Evolutionary conservation across 2,113 vertebrate species (phyloP), one percentile per base, ranked within the genome.

Genomic region (Calyptomena viridis): DNA sequence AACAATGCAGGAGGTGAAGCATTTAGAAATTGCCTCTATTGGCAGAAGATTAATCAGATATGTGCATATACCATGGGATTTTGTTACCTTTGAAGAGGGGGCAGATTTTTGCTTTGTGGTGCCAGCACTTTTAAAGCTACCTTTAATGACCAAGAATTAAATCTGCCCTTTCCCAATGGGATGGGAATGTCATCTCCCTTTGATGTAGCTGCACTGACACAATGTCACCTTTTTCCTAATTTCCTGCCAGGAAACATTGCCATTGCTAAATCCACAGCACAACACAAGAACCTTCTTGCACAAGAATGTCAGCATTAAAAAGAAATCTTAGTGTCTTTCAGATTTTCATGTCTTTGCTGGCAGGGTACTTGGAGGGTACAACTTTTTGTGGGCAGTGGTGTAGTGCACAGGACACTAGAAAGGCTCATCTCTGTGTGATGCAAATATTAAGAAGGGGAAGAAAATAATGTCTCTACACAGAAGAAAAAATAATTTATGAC

Each of bases 401-500:
- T 82, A 89, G 90, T 49, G 69, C 95, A 75, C 35, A 76, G n/a
- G 55, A 35, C 80, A 17, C 79, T 96, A 87, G 91, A 88, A 95
- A 68, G 80, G 35, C 23, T 63, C 95, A 67, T 97, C 89, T 97
- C 95, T 95, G 78, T 93, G 72, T 87, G 95, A 85, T 83, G 73
- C 94, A 96, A 96, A 71, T 96, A 69, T 78, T 96, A 90, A 94
- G 91, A 89, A 93, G 47, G 55, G 82, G 55, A 87, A 80, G 55
- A 94, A 96, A 97, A 95, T 85, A 94, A 96, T 66, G 30, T 95
- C 28, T 92, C 77, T 55, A 5, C 3, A 23, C 68, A 94, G 64
- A 85, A 39, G 83, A 73, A 71, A 72, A 96, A 93, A 82, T 92
- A 89, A 96, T 93, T 96, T 93, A 63, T 78, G 92, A 92, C 96